phyloP scores from a whole-genome alignment of 2,797 vertebrate species.

The Siniperca undulata region DNA sequence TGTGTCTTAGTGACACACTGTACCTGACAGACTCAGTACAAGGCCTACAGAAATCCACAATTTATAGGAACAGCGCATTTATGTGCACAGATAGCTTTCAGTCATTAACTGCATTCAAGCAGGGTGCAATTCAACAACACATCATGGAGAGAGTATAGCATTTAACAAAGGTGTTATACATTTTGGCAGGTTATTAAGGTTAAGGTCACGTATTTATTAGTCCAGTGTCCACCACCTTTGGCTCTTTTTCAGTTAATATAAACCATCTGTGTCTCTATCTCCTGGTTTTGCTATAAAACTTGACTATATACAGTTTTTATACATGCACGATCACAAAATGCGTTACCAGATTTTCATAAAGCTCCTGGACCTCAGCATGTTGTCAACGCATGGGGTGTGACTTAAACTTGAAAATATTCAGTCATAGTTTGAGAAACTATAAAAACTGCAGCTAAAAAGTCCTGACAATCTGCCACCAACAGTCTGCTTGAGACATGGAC shows the following conservation, averaged over 20 bases:
- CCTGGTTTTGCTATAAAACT: neutral
- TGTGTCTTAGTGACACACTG: slow-evolving; percentile 24
- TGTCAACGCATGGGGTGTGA: no score
- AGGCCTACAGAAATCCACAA: neutral
- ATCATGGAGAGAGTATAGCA: neutral
- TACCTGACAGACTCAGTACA: neutral
- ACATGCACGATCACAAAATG: neutral
- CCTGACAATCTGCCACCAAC: neutral
- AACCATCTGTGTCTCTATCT: neutral
- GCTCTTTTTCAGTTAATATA: neutral
- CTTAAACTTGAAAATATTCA: neutral
- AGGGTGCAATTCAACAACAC: neutral
- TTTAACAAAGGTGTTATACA: neutral
- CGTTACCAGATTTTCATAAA: neutral
- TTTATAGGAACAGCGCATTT: neutral
- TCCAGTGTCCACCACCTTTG: neutral
- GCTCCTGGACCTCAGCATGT: neutral
- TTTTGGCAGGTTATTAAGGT: neutral
- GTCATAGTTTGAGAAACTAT: neutral
- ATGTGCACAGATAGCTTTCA: neutral
- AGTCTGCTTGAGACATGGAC: neutral
- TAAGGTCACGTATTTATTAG: neutral
- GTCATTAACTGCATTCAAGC: neutral
- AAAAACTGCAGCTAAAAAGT: neutral
- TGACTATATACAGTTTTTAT: neutral